Base-by-base conservation (phyloP, 2,113 vertebrate species). In the Semnornis frantzii region DNA sequence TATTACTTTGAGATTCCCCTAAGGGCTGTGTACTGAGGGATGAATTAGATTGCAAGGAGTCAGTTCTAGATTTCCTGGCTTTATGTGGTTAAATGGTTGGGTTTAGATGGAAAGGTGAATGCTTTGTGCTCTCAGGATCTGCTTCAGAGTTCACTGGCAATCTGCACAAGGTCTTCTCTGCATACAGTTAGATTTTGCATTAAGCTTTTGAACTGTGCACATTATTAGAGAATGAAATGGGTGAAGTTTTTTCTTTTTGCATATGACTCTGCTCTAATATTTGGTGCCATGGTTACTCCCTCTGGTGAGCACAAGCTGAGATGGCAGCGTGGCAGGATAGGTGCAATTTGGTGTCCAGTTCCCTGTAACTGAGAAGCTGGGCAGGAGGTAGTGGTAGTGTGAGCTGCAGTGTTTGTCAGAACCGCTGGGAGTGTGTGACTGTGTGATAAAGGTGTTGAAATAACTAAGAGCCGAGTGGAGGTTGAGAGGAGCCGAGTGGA, bases 361-460 rank as follows among this genome's bases (percentile, higher is more conserved):
- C 42, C 30, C 4, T 89, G 1, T 78, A 90, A 78, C 37, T 42
- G 46, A 59, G n/a, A 46, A 57, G 15, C 18, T 84, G 65, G 24
- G 46, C 78, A 75, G 68, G 73, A 90, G 23, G 70, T 55, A 59
- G 48, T 42, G 60, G 30, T 62, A 70, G 24, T 42, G 16, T 71
- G 58, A 88, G 34, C 86, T 30, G 37, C 84, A 54, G 7, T 82
- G 9, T 70, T 80, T 74, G 46, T 65, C 37, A 80, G 3, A 92
- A 81, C 46, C 1, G 0, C 27, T 88, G 73, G 27, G 73, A 86
- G 48, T 31, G 37, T 66, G 64, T 87, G 60, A 44, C 63, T 65
- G 5, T 70, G 52, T 74, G 73, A 70, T 63, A 73, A 90, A 74
- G 21, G 10, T 93, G 60, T 59, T 92, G 89, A 92, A 95, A 92